These are phyloP conservation scores for Philotrypesis tridentata DNA, from an alignment of 1,140 invertebrate genomes.

Conservation along the genomic window DNA sequence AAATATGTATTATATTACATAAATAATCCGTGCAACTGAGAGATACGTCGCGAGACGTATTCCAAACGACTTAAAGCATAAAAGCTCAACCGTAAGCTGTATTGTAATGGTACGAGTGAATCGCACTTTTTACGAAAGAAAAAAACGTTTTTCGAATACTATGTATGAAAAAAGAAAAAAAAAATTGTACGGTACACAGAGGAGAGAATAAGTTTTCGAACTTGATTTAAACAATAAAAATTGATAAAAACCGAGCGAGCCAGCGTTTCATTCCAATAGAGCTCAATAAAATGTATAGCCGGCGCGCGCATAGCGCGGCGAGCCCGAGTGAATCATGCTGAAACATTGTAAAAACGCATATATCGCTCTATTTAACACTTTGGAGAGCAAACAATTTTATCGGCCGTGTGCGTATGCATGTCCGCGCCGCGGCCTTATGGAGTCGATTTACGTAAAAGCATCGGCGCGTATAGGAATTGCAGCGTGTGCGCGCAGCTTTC, in stretches of 20 bases:
- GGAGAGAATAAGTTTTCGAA: not conserved
- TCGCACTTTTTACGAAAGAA: not conserved
- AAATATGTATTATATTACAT: conserved; percentile 3
- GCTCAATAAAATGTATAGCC: not conserved
- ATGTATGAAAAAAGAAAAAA: too few relatives aligned
- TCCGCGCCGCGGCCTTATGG: too few relatives aligned
- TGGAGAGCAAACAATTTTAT: not conserved
- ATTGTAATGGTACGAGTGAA: conserved; percentile 8
- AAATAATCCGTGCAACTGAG: conserved; percentile 9
- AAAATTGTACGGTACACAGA: conserved; percentile 1
- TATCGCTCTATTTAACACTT: not conserved
- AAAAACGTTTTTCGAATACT: conserved; percentile 19
- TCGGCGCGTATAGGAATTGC: not conserved
- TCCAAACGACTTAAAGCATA: not conserved
- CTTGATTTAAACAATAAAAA: conserved; percentile 26
- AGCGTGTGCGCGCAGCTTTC: not conserved
- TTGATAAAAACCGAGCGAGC: not conserved
- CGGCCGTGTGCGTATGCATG: too few relatives aligned
- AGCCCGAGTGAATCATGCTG: not conserved
- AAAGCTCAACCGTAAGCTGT: not conserved
- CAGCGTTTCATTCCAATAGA: not conserved
- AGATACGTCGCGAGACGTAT: not conserved
- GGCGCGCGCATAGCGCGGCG: too few relatives aligned
- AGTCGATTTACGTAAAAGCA: not conserved
- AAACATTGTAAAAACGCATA: not conserved